phyloP scores from a whole-genome alignment of 2,888 invertebrate genomes.

The Sycophila texana region DNA sequence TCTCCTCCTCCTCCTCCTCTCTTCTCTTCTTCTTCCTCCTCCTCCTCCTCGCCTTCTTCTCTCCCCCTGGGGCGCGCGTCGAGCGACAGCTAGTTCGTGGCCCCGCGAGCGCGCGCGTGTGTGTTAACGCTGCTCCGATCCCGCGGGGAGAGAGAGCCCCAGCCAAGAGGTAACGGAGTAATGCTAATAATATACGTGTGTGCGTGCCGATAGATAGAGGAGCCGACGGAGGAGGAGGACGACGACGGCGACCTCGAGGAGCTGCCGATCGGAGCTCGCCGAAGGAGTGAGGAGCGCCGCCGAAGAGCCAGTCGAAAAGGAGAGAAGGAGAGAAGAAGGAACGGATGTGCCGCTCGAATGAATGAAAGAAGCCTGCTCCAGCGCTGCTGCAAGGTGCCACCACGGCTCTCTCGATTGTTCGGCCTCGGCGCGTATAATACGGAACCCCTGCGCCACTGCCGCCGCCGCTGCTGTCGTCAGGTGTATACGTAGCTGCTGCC shows the following conservation, averaged over 20 bases:
- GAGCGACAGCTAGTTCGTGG: neutral
- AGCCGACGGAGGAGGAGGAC: conserved; percentile 23
- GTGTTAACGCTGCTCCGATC: neutral
- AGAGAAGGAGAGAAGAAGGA: conserved; percentile 36
- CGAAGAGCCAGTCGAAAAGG: conserved; percentile 25
- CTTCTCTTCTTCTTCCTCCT: neutral
- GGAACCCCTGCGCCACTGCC: conserved; percentile 27
- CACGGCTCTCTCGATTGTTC: conserved; percentile 66
- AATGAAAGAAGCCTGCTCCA: conserved; percentile 53
- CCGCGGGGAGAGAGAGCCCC: neutral
- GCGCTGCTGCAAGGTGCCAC: conserved; percentile 55
- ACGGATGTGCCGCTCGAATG: conserved; percentile 54
- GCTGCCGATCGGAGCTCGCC: conserved; percentile 25
- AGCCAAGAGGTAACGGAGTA: conserved; percentile 1
- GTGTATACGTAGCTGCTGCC: conserved; percentile 52
- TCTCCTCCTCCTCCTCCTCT: neutral
- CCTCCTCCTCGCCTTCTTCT: neutral
- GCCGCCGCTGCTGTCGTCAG: conserved; percentile 47
- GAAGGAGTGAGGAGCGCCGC: conserved; percentile 18
- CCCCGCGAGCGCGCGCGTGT: neutral
- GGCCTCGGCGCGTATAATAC: conserved; percentile 51
- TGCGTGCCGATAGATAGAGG: conserved; percentile 33
- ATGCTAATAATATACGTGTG: conserved; percentile 20
- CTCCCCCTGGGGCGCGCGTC: neutral
- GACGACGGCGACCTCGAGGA: conserved; percentile 23